phyloP scores from a whole-genome alignment of 2,797 vertebrate genomes.

The Channa striata region DNA sequence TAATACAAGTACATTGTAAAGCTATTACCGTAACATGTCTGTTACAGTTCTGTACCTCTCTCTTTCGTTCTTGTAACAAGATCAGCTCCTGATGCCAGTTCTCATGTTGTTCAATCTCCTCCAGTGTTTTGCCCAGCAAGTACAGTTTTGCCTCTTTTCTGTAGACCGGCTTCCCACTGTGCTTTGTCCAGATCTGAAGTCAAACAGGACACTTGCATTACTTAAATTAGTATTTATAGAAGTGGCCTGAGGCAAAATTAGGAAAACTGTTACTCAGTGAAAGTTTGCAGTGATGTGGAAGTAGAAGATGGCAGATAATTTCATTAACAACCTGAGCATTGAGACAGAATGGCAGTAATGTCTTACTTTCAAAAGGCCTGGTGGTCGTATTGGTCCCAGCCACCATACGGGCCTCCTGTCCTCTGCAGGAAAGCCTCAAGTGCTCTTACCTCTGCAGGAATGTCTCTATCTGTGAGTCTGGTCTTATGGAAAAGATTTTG shows the following conservation, averaged over 20 bases:
- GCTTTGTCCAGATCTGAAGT: slow-evolving; percentile 80
- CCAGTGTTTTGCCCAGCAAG: slow-evolving; percentile 85
- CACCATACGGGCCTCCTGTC: slow-evolving; percentile 88
- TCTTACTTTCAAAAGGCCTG: slow-evolving; percentile 87
- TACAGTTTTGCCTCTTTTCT: slow-evolving; percentile 85
- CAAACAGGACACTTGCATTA: background rate
- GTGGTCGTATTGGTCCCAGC: slow-evolving; percentile 94
- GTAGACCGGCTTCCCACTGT: slow-evolving; percentile 84
- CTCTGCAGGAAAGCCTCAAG: slow-evolving; percentile 90
- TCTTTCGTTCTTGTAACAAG: slow-evolving; percentile 88
- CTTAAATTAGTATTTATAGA: background rate
- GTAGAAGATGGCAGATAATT: background rate
- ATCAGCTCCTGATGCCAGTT: slow-evolving; percentile 90
- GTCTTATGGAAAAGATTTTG: slow-evolving; percentile 34
- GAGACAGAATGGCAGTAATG: background rate
- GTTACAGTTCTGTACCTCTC: slow-evolving; percentile 83
- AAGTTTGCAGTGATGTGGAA: background rate
- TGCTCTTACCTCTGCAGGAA: slow-evolving; percentile 87
- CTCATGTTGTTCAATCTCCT: slow-evolving; percentile 89
- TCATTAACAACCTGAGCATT: background rate
- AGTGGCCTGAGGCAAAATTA: background rate
- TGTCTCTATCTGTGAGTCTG: slow-evolving; percentile 55
- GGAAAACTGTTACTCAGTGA: background rate
- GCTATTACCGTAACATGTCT: background rate
- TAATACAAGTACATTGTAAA: background rate